Conservation (phyloP, 2,113 vertebrate species). For the Hemiscyllium ocellatum region DNA sequence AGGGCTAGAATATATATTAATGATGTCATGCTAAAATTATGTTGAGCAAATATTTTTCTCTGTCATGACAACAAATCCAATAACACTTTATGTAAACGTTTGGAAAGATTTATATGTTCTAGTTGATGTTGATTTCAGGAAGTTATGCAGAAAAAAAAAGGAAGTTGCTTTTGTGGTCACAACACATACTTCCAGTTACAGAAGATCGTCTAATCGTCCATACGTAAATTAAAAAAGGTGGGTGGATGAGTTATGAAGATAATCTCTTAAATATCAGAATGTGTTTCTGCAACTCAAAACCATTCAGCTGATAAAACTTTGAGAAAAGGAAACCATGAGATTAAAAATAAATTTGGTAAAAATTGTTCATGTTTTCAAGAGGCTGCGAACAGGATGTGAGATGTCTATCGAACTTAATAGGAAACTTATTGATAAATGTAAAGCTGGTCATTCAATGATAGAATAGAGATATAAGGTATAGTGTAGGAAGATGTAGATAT, state of each 20-base stretch:
- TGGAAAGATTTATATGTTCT: background rate
- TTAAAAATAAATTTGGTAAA: background rate
- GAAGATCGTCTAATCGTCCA: background rate
- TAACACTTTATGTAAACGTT: background rate
- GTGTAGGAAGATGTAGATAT: background rate
- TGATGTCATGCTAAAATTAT: background rate
- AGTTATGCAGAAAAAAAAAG: background rate
- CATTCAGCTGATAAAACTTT: background rate
- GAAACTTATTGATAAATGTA: background rate
- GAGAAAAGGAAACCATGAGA: no score
- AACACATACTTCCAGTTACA: background rate
- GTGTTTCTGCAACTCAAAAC: background rate
- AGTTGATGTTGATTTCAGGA: background rate
- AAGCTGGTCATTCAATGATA: background rate
- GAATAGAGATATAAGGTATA: background rate
- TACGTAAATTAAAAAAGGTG: background rate
- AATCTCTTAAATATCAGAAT: background rate
- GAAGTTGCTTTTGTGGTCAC: background rate
- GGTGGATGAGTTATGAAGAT: background rate
- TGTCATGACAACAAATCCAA: background rate
- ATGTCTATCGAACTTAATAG: background rate
- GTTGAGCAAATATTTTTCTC: background rate
- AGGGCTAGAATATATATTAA: background rate
- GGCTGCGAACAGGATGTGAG: background rate
- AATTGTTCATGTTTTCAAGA: background rate